Percentiles rank a stretch among this genome's conserved stretches.
phyloP scores from a whole-genome alignment of 2,113 vertebrate species.

The Cnemophilus loriae region DNA sequence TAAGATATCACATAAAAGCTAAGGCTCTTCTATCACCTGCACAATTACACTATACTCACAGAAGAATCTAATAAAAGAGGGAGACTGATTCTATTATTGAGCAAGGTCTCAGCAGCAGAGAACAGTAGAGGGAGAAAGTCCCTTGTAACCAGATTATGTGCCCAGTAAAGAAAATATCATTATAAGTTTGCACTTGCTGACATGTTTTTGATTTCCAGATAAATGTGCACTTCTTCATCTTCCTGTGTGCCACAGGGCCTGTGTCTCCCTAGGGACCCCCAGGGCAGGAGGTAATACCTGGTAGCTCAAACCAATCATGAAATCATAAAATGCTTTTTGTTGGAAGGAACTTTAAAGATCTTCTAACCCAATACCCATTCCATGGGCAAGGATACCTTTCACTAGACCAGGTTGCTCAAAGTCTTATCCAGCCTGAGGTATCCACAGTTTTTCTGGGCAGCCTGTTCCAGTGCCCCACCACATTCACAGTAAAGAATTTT shows the following conservation, averaged over 20 bases:
- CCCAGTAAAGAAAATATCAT: not conserved
- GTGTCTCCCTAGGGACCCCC: fast-evolving
- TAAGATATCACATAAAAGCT: not conserved
- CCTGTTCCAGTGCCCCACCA: not conserved
- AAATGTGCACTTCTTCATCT: not conserved
- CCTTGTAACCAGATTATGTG: not conserved
- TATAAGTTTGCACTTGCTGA: not conserved
- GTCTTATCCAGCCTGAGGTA: not conserved
- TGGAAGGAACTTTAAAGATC: not conserved
- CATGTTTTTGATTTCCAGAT: not conserved
- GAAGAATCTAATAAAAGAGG: not conserved
- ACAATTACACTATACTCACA: not conserved
- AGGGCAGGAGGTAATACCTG: not conserved
- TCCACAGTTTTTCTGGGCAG: not conserved
- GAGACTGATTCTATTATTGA: not conserved
- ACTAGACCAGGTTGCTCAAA: not conserved
- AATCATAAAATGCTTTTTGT: not conserved
- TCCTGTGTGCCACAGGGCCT: fast-evolving
- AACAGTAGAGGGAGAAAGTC: not conserved
- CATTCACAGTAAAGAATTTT: not conserved
- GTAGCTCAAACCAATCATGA: not conserved
- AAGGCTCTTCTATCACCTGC: not conserved
- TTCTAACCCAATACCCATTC: not conserved
- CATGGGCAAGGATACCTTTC: not conserved
- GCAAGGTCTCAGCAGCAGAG: not conserved